These are phyloP conservation scores for Aphelenchoides besseyi DNA, from an alignment of 1,140 invertebrate species.

Conservation along the genomic window DNA sequence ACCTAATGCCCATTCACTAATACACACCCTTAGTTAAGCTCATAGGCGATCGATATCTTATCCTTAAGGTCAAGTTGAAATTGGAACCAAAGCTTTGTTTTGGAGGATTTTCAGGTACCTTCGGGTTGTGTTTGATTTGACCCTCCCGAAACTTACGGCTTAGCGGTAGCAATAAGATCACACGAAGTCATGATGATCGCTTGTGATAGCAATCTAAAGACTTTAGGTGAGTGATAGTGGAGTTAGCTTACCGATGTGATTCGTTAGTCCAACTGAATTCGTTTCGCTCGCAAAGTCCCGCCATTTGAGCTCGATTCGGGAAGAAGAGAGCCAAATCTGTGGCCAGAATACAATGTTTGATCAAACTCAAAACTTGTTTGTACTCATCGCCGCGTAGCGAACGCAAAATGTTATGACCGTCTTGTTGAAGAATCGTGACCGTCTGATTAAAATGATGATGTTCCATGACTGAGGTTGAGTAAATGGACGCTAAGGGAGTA, in stretches of 20 bases:
- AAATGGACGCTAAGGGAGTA: slow-evolving; percentile 76
- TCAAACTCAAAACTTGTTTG: slow-evolving; percentile 72
- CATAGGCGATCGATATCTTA: too few relatives aligned
- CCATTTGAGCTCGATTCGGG: slow-evolving; percentile 70
- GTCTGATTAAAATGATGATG: slow-evolving; percentile 84
- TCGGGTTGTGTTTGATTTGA: too few relatives aligned
- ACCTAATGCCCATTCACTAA: too few relatives aligned
- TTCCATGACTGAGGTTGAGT: slow-evolving; percentile 78
- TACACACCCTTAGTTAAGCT: too few relatives aligned
- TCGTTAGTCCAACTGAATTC: slow-evolving; percentile 49
- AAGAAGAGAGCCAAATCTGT: slow-evolving; percentile 80
- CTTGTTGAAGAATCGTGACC: slow-evolving; percentile 77
- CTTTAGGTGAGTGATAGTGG: neutral
- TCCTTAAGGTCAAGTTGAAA: too few relatives aligned
- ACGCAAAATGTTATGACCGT: slow-evolving; percentile 76
- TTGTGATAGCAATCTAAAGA: slow-evolving; percentile 68
- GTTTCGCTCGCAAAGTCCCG: slow-evolving; percentile 38
- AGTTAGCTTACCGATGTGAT: slow-evolving; percentile 35
- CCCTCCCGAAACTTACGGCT: too few relatives aligned
- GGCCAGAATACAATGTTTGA: slow-evolving; percentile 78
- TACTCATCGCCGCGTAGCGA: slow-evolving; percentile 73
- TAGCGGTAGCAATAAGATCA: slow-evolving; percentile 77
- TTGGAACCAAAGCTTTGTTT: too few relatives aligned
- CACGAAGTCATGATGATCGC: slow-evolving; percentile 78
- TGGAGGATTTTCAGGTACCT: too few relatives aligned